phyloP scores from a whole-genome alignment of 2,888 invertebrate genomes.

The Spodoptera littoralis region DNA sequence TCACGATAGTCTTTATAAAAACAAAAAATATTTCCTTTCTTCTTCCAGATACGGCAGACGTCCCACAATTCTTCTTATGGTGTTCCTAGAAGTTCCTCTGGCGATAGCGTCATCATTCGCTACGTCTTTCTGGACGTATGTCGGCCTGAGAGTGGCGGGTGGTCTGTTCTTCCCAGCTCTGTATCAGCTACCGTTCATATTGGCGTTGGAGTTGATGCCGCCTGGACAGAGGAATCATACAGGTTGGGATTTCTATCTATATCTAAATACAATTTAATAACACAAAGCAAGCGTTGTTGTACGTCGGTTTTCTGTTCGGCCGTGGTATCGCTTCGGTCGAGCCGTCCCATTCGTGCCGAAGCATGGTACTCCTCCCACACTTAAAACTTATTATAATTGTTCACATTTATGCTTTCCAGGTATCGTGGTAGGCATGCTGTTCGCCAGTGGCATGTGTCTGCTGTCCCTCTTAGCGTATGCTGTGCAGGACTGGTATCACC shows the following conservation, averaged over 20 bases:
- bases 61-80: conserved; percentile 89
- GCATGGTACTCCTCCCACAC: too few species aligned
- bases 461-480: conserved; percentile 89
- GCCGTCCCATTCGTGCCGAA: too few species aligned
- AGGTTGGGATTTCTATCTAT: conserved; percentile 65
- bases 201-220: conserved; percentile 91
- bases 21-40: conserved; percentile 31
- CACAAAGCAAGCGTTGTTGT: too few species aligned
- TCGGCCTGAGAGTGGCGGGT: conserved; percentile 88
- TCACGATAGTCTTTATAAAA: too few species aligned
- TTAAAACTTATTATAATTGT: too few species aligned
- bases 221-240: conserved; percentile 90
- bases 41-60: conserved; percentile 89
- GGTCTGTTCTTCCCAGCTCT: conserved; percentile 91
- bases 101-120: conserved; percentile 90
- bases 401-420: conserved; percentile 67
- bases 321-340: too few species aligned
- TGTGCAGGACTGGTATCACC: conserved; percentile 89
- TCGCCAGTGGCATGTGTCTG: conserved; percentile 90
- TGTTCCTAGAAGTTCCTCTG: conserved; percentile 89
- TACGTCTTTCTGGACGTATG: conserved; percentile 89
- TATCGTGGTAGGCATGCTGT: conserved; percentile 91
- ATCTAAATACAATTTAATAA: too few species aligned
- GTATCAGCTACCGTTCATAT: conserved; percentile 91
- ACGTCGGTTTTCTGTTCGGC: too few species aligned